These are phyloP conservation scores for Gari tellinella DNA, from an alignment of 2,888 invertebrate genomes.

Conservation along the genomic window DNA sequence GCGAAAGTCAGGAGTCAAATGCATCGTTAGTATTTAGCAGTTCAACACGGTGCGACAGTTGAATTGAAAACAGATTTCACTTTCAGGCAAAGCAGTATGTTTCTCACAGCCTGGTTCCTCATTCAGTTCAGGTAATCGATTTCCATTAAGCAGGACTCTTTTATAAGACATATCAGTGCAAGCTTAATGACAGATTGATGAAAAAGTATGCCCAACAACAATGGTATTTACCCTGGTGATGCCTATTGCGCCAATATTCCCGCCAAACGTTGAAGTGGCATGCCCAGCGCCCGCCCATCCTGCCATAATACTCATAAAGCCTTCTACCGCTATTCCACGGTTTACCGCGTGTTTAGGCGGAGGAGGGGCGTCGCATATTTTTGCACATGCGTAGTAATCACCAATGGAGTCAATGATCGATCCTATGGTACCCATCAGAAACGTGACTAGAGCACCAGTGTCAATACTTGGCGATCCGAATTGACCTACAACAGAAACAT, in stretches of 20 bases:
- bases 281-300: conserved; percentile 61
- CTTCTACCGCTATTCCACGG: conserved; percentile 84
- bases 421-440: conserved; percentile 67
- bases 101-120: too few species aligned
- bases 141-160: too few species aligned
- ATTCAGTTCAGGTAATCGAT: too few species aligned
- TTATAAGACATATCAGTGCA: too few species aligned
- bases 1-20: too few species aligned
- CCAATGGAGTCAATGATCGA: conserved; percentile 86
- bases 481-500: conserved; percentile 63
- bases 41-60: too few species aligned
- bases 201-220: too few species aligned
- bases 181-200: too few species aligned
- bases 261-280: conserved; percentile 59
- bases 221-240: conserved; percentile 57
- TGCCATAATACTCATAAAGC: conserved; percentile 56
- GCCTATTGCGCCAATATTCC: conserved; percentile 60
- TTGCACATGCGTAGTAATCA: conserved; percentile 94
- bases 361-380: conserved; percentile 89
- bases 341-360: conserved; percentile 94
- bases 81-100: too few species aligned
- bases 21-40: too few species aligned
- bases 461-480: conserved; percentile 65
- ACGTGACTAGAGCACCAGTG: conserved; percentile 64
- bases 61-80: too few species aligned